Base-by-base conservation (phyloP, 2,888 invertebrate species). In the Caenorhabditis sp. region DNA sequence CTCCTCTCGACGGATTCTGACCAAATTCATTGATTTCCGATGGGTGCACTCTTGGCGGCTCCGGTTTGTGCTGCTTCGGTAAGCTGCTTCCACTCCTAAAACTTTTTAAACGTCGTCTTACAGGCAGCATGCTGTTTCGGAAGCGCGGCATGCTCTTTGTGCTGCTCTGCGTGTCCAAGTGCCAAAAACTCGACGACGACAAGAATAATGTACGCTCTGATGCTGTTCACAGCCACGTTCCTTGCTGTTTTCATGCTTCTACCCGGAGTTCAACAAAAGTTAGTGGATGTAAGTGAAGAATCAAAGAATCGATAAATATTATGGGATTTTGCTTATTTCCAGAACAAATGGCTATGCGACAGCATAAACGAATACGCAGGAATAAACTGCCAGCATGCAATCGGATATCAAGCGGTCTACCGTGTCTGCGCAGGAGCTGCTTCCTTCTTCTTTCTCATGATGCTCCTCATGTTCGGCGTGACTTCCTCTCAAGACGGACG, bases 51-150 rank as follows among this genome's bases (percentile, higher is more conserved):
- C 30, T 48, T 76, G 2, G 76, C 76, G 8, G 48, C 63, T 15
- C 76, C 76, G 20, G 45, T 58, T 27, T 70, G 62, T 35, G 70
- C 70, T 13, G 76, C 63, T 35, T 70, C 70, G 45, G 76, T 76
- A 45, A 75, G 37, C 15, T 39, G n/a, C n/a, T n/a, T n/a, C n/a
- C n/a, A n/a, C n/a, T n/a, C n/a, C n/a, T n/a, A n/a, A n/a, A n/a
- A n/a, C n/a, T n/a, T n/a, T n/a, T n/a, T n/a, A n/a, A n/a, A n/a
- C n/a, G n/a, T n/a, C n/a, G n/a, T n/a, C n/a, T 91, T 92, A 8
- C 89, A 97, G 96, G 91, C 95, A 89, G 97, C 97, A 6, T 97
- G 97, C 90, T 96, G 99, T 90, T 99, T 96, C 89, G 96, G 96
- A 50, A 95, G 95, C 88, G 93, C 98, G 65, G 99, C 99, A 0